Base-by-base conservation (phyloP, 2,888 invertebrate genomes). In the Acronicta aceris region DNA sequence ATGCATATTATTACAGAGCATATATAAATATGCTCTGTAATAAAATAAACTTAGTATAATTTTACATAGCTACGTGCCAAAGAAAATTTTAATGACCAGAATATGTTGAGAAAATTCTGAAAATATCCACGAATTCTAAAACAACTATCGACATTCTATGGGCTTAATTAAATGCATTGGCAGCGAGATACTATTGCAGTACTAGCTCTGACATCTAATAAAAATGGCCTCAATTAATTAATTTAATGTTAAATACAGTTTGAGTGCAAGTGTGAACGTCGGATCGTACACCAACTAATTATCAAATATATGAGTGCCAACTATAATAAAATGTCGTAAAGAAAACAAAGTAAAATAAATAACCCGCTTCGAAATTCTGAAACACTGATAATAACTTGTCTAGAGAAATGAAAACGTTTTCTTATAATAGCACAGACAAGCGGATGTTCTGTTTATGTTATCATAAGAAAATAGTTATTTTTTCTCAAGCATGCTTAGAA, bases 371-470 rank as follows among this genome's bases (percentile, higher is more conserved):
- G 13, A 52, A 57, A 59, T 48, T 48, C 48, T 45, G 43, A 36
- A 61, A 61, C 52, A 52, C 33, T 54, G 30, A 56, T 50, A 41
- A 63, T 60, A 67, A 59, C 59, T 60, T 59, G 33, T 57, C 53
- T 60, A 17, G 27, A 62, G 43, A 71, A 60, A 67, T 59, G 16
- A 69, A 66, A 57, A 57, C 27, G 47, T 63, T 67, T 65, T 68
- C 50, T 63, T 69, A 50, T 27, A 48, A 50, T 65, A 67, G 62
- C 54, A 50, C 42, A 56, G 56, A 53, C 51, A 50, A 45, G 43
- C 63, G 43, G 60, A 59, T 54, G 56, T 46, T 61, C 45, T 59
- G 59, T 66, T 63, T 68, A 71, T 60, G 38, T 76, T 67, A 66
- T 53, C 45, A 30, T 33, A 66, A 55, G n/a, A 71, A 58, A 60